These are phyloP conservation scores for Iguana delicatissima DNA, from an alignment of 2,797 vertebrate genomes.

Conservation along the genomic window DNA sequence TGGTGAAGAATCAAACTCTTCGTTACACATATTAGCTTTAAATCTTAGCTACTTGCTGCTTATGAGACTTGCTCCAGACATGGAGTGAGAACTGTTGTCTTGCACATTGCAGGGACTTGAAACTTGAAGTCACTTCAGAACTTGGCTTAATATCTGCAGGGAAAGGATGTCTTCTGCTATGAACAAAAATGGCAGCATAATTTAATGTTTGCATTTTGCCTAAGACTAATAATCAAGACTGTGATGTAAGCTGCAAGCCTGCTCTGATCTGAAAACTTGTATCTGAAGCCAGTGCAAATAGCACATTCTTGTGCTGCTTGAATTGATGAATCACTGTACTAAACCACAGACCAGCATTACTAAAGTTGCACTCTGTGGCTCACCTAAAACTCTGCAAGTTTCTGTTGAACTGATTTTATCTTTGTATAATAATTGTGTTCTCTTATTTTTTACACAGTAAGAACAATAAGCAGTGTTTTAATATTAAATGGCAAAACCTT, in stretches of 20 bases:
- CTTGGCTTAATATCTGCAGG: neutral
- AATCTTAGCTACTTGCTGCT: neutral
- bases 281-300: neutral
- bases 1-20: neutral
- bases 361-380: constrained; percentile 28
- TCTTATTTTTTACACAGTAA: constrained; percentile 67
- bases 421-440: constrained; percentile 53
- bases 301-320: accelerated
- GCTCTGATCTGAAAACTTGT: neutral
- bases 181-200: neutral
- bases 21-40: neutral
- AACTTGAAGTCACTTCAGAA: neutral
- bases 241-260: neutral
- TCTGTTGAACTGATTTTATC: constrained; percentile 50
- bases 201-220: neutral
- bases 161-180: neutral
- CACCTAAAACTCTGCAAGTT: constrained; percentile 20
- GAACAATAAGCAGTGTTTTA: constrained; percentile 75
- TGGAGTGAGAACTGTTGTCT: neutral
- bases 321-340: neutral
- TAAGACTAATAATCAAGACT: neutral
- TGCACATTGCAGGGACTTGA: neutral
- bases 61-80: neutral
- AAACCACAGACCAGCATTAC: constrained; percentile 21
- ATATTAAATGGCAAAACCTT: constrained; percentile 13